Evolutionary conservation across 2,113 vertebrate genomes (phyloP).

Genomic region (Mormoops blainvillei): DNA sequence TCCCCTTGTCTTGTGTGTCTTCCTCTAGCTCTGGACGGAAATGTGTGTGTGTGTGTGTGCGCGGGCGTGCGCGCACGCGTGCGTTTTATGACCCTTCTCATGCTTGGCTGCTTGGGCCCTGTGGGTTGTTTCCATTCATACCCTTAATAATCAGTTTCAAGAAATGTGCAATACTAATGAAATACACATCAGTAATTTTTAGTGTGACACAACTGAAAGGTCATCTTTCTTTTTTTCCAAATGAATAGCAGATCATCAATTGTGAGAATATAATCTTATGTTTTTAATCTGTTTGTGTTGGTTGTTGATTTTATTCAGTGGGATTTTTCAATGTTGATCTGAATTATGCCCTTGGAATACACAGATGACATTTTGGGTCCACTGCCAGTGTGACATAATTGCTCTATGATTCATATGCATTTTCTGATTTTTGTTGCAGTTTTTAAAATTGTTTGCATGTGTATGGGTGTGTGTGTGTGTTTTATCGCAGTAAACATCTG

Average conservation of each 20-base stretch:
- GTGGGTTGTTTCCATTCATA: not conserved
- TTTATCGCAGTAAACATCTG: not conserved
- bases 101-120: not conserved
- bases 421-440: not conserved
- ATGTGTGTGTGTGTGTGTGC: not conserved
- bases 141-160: not conserved
- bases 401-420: not conserved
- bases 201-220: not conserved
- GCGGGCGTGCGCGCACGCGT: too few species aligned
- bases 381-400: not conserved
- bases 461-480: not conserved
- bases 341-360: not conserved
- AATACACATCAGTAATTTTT: not conserved
- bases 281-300: constrained; percentile 2
- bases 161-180: not conserved
- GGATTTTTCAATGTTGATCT: not conserved
- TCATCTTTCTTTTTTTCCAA: not conserved
- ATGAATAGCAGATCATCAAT: not conserved
- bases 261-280: not conserved
- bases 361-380: not conserved
- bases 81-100: not conserved
- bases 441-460: not conserved
- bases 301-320: not conserved
- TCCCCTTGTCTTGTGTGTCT: not conserved
- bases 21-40: not conserved